Base-by-base conservation (phyloP, 2,888 invertebrate species). In the Eilema griseolum region DNA sequence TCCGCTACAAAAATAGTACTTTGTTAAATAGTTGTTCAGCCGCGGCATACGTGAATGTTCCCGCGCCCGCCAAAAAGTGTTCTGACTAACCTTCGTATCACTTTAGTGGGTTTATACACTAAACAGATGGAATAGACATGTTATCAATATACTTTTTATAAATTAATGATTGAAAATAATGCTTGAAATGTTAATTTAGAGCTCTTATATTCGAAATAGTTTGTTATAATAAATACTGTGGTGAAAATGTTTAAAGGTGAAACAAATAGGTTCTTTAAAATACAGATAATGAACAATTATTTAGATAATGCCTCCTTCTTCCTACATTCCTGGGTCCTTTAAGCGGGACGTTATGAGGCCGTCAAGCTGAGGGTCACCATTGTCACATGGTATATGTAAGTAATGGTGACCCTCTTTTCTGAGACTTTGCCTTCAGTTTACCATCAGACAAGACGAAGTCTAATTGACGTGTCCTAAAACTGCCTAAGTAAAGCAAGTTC, bases 11-110 rank as follows among this genome's bases (percentile, higher is more conserved):
- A 82, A 82, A 82, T 82, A 82, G 76, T 66, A 63, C 52, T 46
- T 52, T 74, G 73, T 80, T 74, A 65, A 67, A 71, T 64, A 67
- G 73, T 75, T 66, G 20, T 69, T 59, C 61, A 46, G 67, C 67
- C 73, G 59, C 71, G 67, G 70, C 61, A 28, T 23, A 63, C 70
- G 79, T 81, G 75, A 77, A 77, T 81, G 79, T 87, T 86, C 82
- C 84, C 71, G 87, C 86, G 87, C 82, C 84, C 73, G 87, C 86
- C 87, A 88, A 87, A 85, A 86, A 88, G 87, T 86, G 83, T 79
- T 71, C 72, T 65, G 64, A 85, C 82, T 83, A 85, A 84, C 84
- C 85, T 86, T 85, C 66, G 80, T 76, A 73, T 72, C 37, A 1
- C 12, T 23, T 72, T 76, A 90, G 85, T 71, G 86, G 71, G 82